phyloP scores from a whole-genome alignment of 2,113 vertebrate genomes.

The Megalops atlanticus region DNA sequence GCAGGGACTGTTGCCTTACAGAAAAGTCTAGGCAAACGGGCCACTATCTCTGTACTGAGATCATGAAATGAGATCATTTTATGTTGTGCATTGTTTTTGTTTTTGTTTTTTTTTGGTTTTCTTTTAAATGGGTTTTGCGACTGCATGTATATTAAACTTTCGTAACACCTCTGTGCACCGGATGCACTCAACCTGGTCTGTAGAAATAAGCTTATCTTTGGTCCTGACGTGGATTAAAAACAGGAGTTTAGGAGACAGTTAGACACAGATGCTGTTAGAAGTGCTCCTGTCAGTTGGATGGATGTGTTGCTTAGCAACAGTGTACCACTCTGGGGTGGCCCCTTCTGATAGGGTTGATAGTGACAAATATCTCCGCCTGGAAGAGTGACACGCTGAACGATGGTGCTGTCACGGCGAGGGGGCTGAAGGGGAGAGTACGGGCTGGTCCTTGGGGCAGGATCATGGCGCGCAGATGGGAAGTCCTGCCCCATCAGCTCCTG shows the following conservation, averaged over 20 bases:
- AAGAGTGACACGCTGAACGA: neutral
- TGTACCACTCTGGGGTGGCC: neutral
- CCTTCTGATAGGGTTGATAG: neutral
- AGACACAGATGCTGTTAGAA: neutral
- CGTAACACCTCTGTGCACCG: too few relatives aligned
- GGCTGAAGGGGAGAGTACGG: neutral
- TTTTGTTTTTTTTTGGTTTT: too few relatives aligned
- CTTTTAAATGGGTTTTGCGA: neutral
- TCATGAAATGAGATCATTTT: too few relatives aligned
- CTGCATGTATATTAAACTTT: too few relatives aligned
- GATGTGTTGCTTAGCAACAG: neutral
- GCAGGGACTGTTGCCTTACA: neutral
- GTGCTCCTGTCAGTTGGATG: slow-evolving; percentile 3
- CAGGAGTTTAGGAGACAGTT: neutral
- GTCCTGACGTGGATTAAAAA: neutral
- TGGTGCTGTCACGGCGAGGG: too few relatives aligned
- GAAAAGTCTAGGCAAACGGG: neutral
- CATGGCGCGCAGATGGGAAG: neutral
- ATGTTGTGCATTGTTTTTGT: too few relatives aligned
- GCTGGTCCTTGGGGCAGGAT: neutral
- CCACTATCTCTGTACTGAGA: neutral
- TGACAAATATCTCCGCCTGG: neutral
- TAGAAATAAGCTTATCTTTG: neutral
- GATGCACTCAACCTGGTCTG: neutral
- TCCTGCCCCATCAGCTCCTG: neutral